Evolutionary conservation across 2,888 invertebrate species (phyloP).

Genomic region (Ormyrus nitidulus): DNA sequence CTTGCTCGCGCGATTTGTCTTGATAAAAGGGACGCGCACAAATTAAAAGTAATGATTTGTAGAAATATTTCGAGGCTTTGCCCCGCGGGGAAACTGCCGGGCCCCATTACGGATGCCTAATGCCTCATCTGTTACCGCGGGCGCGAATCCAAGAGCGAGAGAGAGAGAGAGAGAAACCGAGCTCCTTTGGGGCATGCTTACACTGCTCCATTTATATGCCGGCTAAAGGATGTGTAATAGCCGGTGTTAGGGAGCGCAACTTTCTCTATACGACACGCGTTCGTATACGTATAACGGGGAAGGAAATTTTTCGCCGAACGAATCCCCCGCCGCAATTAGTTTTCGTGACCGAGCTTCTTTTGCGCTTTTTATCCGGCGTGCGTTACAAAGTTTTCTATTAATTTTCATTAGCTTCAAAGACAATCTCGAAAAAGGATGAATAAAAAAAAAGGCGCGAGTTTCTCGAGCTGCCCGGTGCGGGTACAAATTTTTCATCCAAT

Average conservation of each 20-base stretch:
- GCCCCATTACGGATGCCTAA: slow-evolving; percentile 68
- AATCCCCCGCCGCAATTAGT: not conserved
- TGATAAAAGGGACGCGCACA: slow-evolving; percentile 63
- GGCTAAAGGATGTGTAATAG: slow-evolving; percentile 67
- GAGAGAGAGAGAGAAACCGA: slow-evolving; percentile 46
- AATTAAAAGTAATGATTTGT: slow-evolving; percentile 76
- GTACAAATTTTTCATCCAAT: slow-evolving; percentile 45
- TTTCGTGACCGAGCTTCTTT: not conserved
- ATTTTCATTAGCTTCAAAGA: too few relatives aligned
- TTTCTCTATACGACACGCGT: not conserved
- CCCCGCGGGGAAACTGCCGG: slow-evolving; percentile 38
- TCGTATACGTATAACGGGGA: slow-evolving; percentile 3
- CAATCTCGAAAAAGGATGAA: too few relatives aligned
- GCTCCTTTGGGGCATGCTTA: slow-evolving; percentile 71
- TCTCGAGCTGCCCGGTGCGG: not conserved
- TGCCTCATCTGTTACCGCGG: slow-evolving; percentile 74
- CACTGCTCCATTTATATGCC: slow-evolving; percentile 70
- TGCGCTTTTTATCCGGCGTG: not conserved
- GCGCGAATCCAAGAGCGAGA: slow-evolving; percentile 58
- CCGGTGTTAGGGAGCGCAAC: not conserved
- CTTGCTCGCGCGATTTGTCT: slow-evolving; percentile 52
- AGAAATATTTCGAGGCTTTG: slow-evolving; percentile 71
- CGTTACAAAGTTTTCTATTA: too few relatives aligned
- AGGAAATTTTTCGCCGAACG: slow-evolving; percentile 42
- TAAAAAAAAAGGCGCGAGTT: too few relatives aligned